phyloP scores from a whole-genome alignment of 2,888 invertebrate species.

The Papilio elwesi region DNA sequence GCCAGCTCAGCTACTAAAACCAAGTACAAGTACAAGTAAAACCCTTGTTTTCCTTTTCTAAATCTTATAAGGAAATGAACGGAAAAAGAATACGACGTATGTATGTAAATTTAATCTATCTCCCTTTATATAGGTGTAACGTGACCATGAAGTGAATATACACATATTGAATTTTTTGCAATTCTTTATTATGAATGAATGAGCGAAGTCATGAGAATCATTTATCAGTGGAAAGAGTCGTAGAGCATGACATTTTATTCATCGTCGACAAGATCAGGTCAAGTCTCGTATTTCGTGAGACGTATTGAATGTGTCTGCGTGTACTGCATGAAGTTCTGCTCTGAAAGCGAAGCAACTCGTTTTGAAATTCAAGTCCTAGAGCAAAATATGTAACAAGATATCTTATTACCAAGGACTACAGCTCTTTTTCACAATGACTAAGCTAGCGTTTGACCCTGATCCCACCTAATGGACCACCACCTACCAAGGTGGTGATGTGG shows the following conservation, averaged over 20 bases:
- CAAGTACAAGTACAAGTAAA: no score
- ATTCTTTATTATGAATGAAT: no score
- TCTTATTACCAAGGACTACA: not conserved
- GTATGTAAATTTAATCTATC: not conserved
- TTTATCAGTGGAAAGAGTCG: not conserved
- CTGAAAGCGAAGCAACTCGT: conserved; percentile 27
- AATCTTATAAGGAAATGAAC: not conserved
- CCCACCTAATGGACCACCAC: no score
- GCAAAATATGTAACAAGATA: conserved; percentile 29
- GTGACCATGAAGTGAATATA: not conserved
- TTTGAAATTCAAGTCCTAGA: conserved; percentile 30
- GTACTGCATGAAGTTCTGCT: conserved; percentile 29
- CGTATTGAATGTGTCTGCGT: conserved; percentile 17
- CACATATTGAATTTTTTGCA: not conserved
- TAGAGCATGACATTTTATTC: not conserved
- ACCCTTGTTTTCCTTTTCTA: not conserved
- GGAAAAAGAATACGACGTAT: not conserved
- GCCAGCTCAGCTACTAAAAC: no score
- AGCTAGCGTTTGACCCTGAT: no score
- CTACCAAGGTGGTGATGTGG: no score
- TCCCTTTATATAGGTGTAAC: not conserved
- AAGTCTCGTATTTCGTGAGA: conserved; percentile 19
- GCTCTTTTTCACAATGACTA: no score
- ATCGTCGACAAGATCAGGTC: conserved; percentile 16
- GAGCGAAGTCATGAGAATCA: not conserved